Conservation (phyloP, 2,113 vertebrate species). For the Sterrhoptilus dennistouni region DNA sequence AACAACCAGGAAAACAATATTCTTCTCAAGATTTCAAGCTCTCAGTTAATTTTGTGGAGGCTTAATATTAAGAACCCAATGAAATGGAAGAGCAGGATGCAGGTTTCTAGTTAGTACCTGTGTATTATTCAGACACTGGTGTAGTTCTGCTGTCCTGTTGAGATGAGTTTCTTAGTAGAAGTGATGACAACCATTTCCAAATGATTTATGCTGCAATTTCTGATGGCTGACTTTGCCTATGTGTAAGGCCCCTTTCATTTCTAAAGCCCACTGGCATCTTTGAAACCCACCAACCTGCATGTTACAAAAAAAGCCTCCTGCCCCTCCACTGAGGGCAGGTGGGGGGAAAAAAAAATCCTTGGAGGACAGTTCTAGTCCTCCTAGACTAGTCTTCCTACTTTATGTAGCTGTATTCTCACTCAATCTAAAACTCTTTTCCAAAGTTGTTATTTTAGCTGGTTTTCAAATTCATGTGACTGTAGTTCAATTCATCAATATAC, state of each 20-base stretch:
- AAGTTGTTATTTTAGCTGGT: no score
- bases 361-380: background rate
- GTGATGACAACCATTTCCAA: background rate
- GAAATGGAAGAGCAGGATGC: background rate
- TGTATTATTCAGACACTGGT: background rate
- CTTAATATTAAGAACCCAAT: background rate
- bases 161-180: background rate
- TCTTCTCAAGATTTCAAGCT: background rate
- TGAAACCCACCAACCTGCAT: background rate
- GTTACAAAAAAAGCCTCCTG: background rate
- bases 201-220: background rate
- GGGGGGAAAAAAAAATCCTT: rapidly evolving
- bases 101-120: background rate
- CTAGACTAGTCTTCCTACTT: no score
- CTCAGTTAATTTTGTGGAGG: background rate
- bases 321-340: rapidly evolving
- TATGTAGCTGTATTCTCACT: background rate
- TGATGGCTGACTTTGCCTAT: background rate
- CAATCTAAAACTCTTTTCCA: background rate
- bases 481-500: background rate
- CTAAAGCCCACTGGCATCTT: background rate
- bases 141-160: background rate
- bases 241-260: background rate
- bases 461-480: background rate
- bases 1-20: background rate